Evolutionary conservation across 2,113 vertebrate species (phyloP).

Genomic region (Macquaria australasica): DNA sequence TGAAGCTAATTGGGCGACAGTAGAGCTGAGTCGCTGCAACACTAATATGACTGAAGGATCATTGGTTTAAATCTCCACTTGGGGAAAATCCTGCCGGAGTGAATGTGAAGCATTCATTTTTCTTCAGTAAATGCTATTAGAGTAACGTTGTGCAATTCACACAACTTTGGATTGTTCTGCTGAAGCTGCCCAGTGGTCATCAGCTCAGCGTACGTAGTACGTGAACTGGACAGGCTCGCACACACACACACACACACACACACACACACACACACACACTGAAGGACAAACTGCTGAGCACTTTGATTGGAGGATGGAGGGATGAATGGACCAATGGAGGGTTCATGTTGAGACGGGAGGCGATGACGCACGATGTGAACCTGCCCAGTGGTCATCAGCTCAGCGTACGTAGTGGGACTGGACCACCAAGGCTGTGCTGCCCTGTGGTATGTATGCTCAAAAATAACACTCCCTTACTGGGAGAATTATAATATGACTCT

Average conservation of each 20-base stretch:
- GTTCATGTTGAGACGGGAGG: slow-evolving; percentile 3
- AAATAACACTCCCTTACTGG: background rate
- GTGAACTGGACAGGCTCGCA: slow-evolving; percentile 10
- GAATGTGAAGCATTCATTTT: slow-evolving; percentile 47
- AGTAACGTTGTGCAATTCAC: slow-evolving; percentile 13
- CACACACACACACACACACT: slow-evolving; percentile 29
- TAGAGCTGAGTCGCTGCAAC: slow-evolving; percentile 54
- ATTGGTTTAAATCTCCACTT: slow-evolving; percentile 57
- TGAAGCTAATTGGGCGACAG: slow-evolving; percentile 68
- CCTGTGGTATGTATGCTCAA: background rate
- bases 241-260: too few species aligned
- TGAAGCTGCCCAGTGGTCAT: slow-evolving; percentile 26
- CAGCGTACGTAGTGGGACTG: background rate
- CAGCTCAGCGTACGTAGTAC: background rate
- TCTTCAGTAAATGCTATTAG: slow-evolving; percentile 47
- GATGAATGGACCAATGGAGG: slow-evolving; percentile 35
- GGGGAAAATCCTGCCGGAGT: slow-evolving; percentile 53
- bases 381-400: too few species aligned
- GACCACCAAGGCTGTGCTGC: slow-evolving; percentile 18
- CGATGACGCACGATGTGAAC: slow-evolving; percentile 3
- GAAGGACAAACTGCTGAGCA: slow-evolving; percentile 69
- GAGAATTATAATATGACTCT: slow-evolving; percentile 12
- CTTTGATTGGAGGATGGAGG: slow-evolving; percentile 60
- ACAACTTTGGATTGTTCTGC: slow-evolving; percentile 7
- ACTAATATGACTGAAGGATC: slow-evolving; percentile 60